phyloP scores from a whole-genome alignment of 2,888 invertebrate species.

The Baccha elongata region DNA sequence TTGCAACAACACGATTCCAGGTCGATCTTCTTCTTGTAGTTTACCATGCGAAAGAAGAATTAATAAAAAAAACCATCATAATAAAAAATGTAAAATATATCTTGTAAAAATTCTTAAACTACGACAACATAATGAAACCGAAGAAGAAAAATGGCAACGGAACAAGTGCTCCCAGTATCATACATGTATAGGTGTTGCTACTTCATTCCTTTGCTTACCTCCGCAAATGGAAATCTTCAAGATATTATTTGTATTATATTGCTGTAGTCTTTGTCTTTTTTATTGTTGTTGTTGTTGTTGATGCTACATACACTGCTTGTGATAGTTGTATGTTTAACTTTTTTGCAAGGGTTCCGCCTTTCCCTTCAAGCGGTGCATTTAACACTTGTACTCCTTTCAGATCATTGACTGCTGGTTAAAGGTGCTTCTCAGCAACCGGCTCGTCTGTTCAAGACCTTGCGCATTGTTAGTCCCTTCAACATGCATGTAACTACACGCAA shows the following conservation, averaged over 20 bases:
- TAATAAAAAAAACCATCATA: too few species aligned
- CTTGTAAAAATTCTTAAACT: conserved; percentile 39
- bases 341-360: conserved; percentile 27
- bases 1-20: neutral
- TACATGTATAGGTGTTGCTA: conserved; percentile 53
- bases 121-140: conserved; percentile 20
- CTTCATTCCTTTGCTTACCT: conserved; percentile 42
- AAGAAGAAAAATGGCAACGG: conserved; percentile 45
- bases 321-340: conserved; percentile 40
- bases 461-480: conserved; percentile 57
- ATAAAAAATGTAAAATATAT: conserved; percentile 21
- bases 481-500: conserved; percentile 4
- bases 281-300: conserved; percentile 29
- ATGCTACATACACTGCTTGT: conserved; percentile 1
- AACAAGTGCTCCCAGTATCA: conserved; percentile 45
- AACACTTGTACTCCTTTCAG: conserved; percentile 71
- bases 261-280: conserved; percentile 12
- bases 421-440: conserved; percentile 53
- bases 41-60: conserved; percentile 13
- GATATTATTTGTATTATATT: conserved; percentile 52
- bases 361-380: conserved; percentile 27
- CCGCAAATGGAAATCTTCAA: conserved; percentile 58
- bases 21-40: neutral
- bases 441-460: conserved; percentile 48
- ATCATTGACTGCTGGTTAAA: conserved; percentile 71